Conservation (phyloP, 2,113 vertebrate genomes). For the Gobio gobio region DNA sequence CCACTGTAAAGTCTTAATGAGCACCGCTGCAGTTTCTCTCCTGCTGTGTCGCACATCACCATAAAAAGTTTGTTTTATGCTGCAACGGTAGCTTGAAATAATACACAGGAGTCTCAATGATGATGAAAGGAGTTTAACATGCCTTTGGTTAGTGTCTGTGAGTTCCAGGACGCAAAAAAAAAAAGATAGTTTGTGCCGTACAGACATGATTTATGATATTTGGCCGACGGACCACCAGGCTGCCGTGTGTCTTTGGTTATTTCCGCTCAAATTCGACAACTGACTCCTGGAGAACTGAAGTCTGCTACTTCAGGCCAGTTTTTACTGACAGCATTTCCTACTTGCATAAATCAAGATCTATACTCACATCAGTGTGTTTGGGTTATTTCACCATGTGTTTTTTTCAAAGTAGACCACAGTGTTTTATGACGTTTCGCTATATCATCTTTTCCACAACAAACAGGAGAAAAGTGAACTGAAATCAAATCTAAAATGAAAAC, state of each 20-base stretch:
- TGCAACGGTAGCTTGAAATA: slow-evolving; percentile 6
- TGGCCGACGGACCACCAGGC: slow-evolving; percentile 2
- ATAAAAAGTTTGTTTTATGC: slow-evolving; percentile 5
- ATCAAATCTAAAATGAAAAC: neutral
- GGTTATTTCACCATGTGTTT: slow-evolving; percentile 5
- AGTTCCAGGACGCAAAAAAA: neutral
- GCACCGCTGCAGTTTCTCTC: slow-evolving; percentile 25
- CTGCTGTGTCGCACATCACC: slow-evolving; percentile 27
- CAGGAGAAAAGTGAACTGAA: slow-evolving; percentile 3
- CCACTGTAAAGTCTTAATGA: slow-evolving; percentile 39
- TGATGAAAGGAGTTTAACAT: slow-evolving; percentile 13
- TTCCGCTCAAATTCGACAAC: neutral
- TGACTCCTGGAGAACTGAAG: neutral
- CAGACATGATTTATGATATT: neutral
- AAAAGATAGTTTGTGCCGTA: neutral
- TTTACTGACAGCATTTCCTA: slow-evolving; percentile 5
- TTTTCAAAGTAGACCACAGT: neutral
- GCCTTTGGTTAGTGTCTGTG: neutral
- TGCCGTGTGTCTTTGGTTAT: neutral
- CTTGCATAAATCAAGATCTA: neutral
- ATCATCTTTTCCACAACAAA: neutral
- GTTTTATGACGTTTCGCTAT: neutral
- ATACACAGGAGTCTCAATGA: neutral
- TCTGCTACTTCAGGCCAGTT: neutral
- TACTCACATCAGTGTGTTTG: neutral